Conservation (phyloP, 1,140 invertebrate genomes). For the Megathymus violae region DNA sequence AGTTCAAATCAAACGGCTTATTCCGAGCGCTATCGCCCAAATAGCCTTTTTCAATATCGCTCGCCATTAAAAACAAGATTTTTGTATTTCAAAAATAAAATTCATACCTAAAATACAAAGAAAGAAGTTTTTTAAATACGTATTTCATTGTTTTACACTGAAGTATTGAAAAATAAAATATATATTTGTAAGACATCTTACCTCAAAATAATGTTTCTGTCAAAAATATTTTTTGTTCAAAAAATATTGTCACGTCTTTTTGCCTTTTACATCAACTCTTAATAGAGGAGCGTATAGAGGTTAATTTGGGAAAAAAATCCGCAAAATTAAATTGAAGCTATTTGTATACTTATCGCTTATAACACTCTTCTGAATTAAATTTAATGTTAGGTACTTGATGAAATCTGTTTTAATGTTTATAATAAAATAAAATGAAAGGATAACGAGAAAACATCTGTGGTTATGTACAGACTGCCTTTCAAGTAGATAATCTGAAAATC, state of each 20-base stretch:
- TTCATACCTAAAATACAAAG: conserved; percentile 40
- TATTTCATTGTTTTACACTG: conserved; percentile 1
- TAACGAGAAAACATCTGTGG: too few species aligned
- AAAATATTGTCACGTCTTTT: background rate
- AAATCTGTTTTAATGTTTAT: too few species aligned
- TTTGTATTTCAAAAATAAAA: conserved; percentile 48
- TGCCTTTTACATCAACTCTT: background rate
- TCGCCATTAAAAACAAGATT: conserved; percentile 51
- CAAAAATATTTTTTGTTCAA: conserved; percentile 38
- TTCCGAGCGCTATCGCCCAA: conserved; percentile 73
- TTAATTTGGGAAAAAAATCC: too few species aligned
- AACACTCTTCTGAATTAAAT: too few species aligned
- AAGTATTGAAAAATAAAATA: conserved; percentile 38
- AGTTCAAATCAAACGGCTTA: conserved; percentile 47
- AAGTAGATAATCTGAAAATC: too few species aligned
- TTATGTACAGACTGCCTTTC: too few species aligned
- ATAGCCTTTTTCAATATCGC: conserved; percentile 62
- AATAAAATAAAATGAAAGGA: too few species aligned
- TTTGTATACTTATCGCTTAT: too few species aligned
- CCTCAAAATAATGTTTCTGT: conserved; percentile 41
- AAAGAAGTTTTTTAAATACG: background rate
- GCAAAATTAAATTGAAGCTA: too few species aligned
- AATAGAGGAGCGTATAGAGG: background rate
- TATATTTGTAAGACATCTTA: conserved; percentile 37
- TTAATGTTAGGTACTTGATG: too few species aligned